Conservation (phyloP, 30 jellyfish, hydroid and myxozoan genomes). For the Catostylus mosaicus region DNA sequence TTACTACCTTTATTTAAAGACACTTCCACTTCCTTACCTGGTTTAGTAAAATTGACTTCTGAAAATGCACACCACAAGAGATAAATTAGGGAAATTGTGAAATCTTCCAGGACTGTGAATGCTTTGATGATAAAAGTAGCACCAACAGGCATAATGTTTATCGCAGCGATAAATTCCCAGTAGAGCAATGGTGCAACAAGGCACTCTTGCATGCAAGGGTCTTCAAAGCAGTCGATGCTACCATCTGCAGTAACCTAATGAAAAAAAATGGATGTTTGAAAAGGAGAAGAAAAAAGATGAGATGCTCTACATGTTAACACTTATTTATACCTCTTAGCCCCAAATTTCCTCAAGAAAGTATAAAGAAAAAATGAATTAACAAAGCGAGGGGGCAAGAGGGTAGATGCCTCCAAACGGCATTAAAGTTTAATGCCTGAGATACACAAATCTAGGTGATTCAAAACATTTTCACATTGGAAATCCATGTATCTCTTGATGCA, state of each 20-base stretch:
- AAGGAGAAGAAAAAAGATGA: no score
- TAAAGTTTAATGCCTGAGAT: no score
- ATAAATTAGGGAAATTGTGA: slow-evolving; percentile 73
- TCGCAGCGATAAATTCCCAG: slow-evolving; percentile 88
- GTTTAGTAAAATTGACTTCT: slow-evolving; percentile 77
- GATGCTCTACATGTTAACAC: no score
- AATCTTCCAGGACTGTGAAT: slow-evolving; percentile 83
- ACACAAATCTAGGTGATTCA: no score
- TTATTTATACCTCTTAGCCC: no score
- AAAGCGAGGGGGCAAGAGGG: no score
- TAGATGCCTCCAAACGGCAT: no score
- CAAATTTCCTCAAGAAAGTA: no score
- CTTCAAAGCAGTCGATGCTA: slow-evolving; percentile 91
- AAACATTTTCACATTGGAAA: no score
- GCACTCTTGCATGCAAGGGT: slow-evolving; percentile 91
- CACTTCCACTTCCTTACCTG: slow-evolving; percentile 77
- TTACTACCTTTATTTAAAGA: no score
- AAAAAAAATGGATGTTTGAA: neutral
- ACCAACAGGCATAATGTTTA: slow-evolving; percentile 50
- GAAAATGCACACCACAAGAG: slow-evolving; percentile 66
- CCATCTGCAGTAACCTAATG: slow-evolving; percentile 99
- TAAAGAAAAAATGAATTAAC: no score
- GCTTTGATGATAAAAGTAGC: slow-evolving; percentile 80
- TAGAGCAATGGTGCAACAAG: slow-evolving; percentile 77
- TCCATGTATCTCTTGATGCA: no score